A percentile compares a stretch with the other conserved stretches of the same genome.
These are phyloP conservation scores for Strix uralensis DNA, from an alignment of 2,113 vertebrate species.

Conservation along the genomic window DNA sequence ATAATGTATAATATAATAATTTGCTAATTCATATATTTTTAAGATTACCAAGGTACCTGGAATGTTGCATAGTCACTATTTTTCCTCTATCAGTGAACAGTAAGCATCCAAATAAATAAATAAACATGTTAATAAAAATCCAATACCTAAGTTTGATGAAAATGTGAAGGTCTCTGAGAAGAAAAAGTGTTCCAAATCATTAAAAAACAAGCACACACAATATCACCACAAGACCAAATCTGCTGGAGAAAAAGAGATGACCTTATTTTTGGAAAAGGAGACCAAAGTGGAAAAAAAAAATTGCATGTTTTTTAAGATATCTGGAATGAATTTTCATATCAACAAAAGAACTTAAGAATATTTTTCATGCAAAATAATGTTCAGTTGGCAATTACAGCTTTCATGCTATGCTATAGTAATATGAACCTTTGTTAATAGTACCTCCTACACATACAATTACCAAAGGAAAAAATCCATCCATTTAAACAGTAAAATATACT, in stretches of 20 bases:
- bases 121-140: not conserved
- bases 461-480: not conserved
- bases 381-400: conserved; percentile 45
- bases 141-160: not conserved
- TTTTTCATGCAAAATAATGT: conserved; percentile 13
- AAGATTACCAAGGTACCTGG: not conserved
- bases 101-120: not conserved
- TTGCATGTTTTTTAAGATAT: not conserved
- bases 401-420: not conserved
- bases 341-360: conserved; percentile 41
- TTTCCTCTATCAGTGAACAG: not conserved
- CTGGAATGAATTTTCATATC: conserved; percentile 32
- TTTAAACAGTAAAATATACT: conserved; percentile 31
- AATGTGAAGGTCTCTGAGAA: not conserved
- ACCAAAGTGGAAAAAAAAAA: not conserved
- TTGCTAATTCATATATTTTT: not conserved
- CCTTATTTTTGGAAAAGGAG: not conserved
- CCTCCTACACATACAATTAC: conserved; percentile 43
- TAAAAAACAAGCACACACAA: not conserved
- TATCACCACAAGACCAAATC: not conserved
- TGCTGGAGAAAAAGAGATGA: not conserved
- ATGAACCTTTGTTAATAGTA: conserved; percentile 31
- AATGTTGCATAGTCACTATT: not conserved
- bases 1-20: not conserved
- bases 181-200: not conserved